Evolutionary conservation across 2,113 vertebrate species (phyloP), one percentile per base, ranked within the genome.

Genomic region (Hyaena hyaena): DNA sequence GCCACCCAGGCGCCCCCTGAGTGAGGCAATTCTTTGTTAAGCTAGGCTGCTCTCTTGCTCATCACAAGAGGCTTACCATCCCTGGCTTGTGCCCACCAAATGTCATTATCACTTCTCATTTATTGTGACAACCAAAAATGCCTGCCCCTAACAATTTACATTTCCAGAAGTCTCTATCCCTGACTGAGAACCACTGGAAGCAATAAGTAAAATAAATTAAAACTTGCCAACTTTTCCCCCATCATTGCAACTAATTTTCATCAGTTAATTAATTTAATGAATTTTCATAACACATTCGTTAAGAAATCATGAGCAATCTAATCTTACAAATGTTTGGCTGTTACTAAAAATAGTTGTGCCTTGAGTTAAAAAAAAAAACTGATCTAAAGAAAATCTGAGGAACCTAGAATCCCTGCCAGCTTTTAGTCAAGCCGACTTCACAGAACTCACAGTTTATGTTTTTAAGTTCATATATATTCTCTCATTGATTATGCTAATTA

Each of bases 401-500:
- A 61, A 88, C 82, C 94, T 68, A 33, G 53, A 97, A 94, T 94
- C 19, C 50, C 28, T 93, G 90, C 68, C 96, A 96, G 80, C 31
- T 85, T 92, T 80, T 83, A 93, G 79, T 92, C 68, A 95, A 80
- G 89, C 12, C 43, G 23, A 48, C 90, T 96, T 88, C 12, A 76
- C 50, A 35, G 86, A 31, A 33, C 48, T 16, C 71, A 10, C 17
- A 10, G 28, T 66, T 95, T 84, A 85, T 88, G 82, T 91, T 65
- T 61, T 82, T 9, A 68, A 93, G 50, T 63, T 92, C 48, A 55
- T 53, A 86, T 48, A 83, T 71, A 85, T 89, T 76, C 12, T 43
- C 23, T 95, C 81, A 96, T 90, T 96, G 85, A 94, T 96, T 96
- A 95, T 88, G 88, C 95, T 96, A 97, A 97, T 94, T 95, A 91